phyloP scores from a whole-genome alignment of 2,113 vertebrate species.

The Donacobius atricapilla region DNA sequence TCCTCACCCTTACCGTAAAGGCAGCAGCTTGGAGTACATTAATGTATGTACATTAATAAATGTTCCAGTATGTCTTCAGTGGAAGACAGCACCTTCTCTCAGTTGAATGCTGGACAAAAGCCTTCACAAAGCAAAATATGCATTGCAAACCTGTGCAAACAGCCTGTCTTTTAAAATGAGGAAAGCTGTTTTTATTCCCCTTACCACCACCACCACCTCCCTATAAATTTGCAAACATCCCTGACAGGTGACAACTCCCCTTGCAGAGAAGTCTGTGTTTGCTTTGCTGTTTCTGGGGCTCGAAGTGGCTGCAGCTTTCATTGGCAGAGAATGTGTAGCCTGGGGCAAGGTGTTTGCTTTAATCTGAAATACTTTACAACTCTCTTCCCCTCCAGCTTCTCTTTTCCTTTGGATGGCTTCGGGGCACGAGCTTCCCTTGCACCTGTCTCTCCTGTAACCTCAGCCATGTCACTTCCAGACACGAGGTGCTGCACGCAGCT shows the following conservation, averaged over 20 bases:
- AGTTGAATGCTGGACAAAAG: constrained; percentile 58
- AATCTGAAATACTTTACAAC: constrained; percentile 85
- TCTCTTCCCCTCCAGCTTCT: constrained; percentile 66
- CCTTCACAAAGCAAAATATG: constrained; percentile 66
- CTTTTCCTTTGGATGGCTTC: constrained; percentile 62
- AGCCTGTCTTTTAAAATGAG: constrained; percentile 65
- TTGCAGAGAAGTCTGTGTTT: constrained; percentile 68
- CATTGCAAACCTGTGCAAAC: constrained; percentile 75
- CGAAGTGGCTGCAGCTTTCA: constrained; percentile 60
- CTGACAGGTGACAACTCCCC: constrained; percentile 77
- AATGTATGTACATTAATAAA: constrained; percentile 46
- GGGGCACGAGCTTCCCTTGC: constrained; percentile 71
- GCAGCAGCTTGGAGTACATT: neutral
- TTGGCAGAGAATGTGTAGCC: constrained; percentile 78
- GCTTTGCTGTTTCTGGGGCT: constrained; percentile 74
- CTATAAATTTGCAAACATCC: constrained; percentile 74
- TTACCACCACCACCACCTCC: constrained; percentile 56
- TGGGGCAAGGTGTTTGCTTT: constrained; percentile 82
- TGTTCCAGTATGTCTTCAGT: constrained; percentile 9
- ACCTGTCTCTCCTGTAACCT: constrained; percentile 78
- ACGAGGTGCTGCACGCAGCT: constrained; percentile 54
- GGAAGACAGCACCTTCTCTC: constrained; percentile 6
- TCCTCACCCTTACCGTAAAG: constrained; percentile 5
- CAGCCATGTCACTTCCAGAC: constrained; percentile 70
- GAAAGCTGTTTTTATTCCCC: constrained; percentile 63